phyloP scores from a whole-genome alignment of 2,113 vertebrate genomes.

The Oryzias woworae region DNA sequence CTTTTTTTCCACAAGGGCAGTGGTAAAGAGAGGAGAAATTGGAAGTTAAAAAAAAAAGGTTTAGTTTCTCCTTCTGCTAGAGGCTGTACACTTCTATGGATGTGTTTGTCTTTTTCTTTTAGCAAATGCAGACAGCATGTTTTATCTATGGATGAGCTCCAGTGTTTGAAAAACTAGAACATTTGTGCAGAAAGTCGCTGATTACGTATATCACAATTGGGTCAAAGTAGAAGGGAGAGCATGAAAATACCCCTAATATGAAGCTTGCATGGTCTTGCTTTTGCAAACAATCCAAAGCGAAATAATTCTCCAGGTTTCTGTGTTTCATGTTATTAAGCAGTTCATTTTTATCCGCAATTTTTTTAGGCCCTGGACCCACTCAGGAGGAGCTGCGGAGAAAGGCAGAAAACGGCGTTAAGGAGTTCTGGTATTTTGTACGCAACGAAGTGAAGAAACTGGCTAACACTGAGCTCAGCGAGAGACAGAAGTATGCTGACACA shows the following conservation, averaged over 20 bases:
- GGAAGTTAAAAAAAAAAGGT: slow-evolving; percentile 21
- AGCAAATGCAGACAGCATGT: slow-evolving; percentile 48
- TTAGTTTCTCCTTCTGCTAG: slow-evolving; percentile 34
- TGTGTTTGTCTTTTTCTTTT: slow-evolving; percentile 23
- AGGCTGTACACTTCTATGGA: slow-evolving; percentile 39
- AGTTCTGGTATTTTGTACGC: slow-evolving; percentile 97
- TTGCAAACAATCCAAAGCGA: too few species aligned
- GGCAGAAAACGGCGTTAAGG: slow-evolving; percentile 94
- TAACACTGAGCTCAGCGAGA: slow-evolving; percentile 81
- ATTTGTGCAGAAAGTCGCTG: slow-evolving; percentile 28
- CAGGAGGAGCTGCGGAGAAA: slow-evolving; percentile 91
- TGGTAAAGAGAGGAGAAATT: slow-evolving; percentile 27
- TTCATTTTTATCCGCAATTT: too few species aligned
- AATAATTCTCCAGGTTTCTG: too few species aligned
- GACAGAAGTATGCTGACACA: slow-evolving; percentile 86
- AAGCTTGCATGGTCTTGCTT: too few species aligned
- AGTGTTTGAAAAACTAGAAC: slow-evolving; percentile 31
- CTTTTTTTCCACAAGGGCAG: slow-evolving; percentile 43
- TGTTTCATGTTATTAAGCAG: not conserved
- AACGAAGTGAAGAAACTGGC: slow-evolving; percentile 95
- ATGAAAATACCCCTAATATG: slow-evolving; percentile 1
- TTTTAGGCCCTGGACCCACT: slow-evolving; percentile 86
- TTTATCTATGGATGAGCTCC: slow-evolving; percentile 54
- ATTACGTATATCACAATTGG: slow-evolving; percentile 59
- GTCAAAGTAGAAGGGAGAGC: slow-evolving; percentile 62